Percentiles rank a stretch among this genome's conserved stretches.
These are phyloP conservation scores for Drosophila repleta DNA, from an alignment of 1,140 invertebrate genomes.

Conservation along the genomic window DNA sequence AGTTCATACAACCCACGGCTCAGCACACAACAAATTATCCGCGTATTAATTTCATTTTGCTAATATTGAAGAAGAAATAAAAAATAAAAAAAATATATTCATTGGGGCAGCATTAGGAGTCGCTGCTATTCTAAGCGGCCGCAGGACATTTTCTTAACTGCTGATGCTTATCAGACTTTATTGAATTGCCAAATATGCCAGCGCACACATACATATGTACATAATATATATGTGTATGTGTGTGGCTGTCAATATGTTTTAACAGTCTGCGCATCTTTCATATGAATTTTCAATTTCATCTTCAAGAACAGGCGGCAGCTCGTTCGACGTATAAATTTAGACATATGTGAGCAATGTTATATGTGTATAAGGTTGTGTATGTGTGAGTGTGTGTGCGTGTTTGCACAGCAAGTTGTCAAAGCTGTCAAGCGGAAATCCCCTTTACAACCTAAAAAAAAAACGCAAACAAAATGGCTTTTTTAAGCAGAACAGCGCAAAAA, in stretches of 20 bases:
- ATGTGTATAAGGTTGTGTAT: constrained; percentile 2
- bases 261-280: constrained; percentile 32
- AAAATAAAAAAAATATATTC: constrained; percentile 8
- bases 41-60: constrained; percentile 41
- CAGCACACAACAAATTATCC: constrained; percentile 29
- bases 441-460: constrained; percentile 66
- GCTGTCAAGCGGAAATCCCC: constrained; percentile 81
- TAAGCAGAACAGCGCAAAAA: no score
- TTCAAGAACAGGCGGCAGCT: constrained; percentile 62
- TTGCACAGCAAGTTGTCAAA: constrained; percentile 71
- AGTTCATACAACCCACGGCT: not conserved
- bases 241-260: constrained; percentile 33
- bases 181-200: constrained; percentile 63
- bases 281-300: constrained; percentile 81
- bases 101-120: constrained; percentile 51
- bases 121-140: constrained; percentile 33
- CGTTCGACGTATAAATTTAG: constrained; percentile 64
- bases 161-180: constrained; percentile 61
- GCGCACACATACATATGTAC: constrained; percentile 12
- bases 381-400: constrained; percentile 26
- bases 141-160: constrained; percentile 63
- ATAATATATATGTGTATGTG: constrained; percentile 3
- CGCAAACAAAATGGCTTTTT: not conserved
- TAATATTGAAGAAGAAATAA: constrained; percentile 4
- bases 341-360: constrained; percentile 25